phyloP scores from a whole-genome alignment of 1,140 invertebrate species.

The Sitobion miscanthi region DNA sequence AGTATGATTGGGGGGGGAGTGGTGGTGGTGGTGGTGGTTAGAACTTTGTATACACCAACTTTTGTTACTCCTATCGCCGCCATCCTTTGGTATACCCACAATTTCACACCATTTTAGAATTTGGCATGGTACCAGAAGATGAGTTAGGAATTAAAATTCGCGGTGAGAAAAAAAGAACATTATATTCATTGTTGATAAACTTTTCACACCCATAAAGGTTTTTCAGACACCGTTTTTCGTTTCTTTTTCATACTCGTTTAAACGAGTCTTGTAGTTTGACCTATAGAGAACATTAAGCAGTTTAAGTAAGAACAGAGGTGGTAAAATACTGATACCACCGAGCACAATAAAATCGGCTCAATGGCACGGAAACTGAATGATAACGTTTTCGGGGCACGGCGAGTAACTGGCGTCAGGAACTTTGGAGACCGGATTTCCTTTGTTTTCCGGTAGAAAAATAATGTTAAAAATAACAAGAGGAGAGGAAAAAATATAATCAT shows the following conservation, averaged over 20 bases:
- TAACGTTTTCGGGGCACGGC: slow-evolving; percentile 38
- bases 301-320: slow-evolving; percentile 13
- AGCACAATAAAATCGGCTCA: slow-evolving; percentile 54
- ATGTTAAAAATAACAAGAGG: slow-evolving; percentile 34
- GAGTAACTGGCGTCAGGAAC: slow-evolving; percentile 44
- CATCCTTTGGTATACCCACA: not conserved
- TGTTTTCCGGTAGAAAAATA: slow-evolving; percentile 50
- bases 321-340: slow-evolving; percentile 46
- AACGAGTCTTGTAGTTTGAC: slow-evolving; percentile 39
- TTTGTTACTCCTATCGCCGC: not conserved
- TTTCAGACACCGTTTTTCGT: not conserved
- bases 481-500: slow-evolving; percentile 47
- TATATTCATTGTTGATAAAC: not conserved
- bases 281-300: slow-evolving; percentile 31
- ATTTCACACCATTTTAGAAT: slow-evolving; percentile 5
- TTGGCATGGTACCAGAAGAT: slow-evolving; percentile 5
- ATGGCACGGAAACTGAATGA: slow-evolving; percentile 55
- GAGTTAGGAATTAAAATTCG: slow-evolving; percentile 6
- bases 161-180: not conserved
- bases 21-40: too few species aligned
- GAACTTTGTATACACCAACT: slow-evolving; percentile 33
- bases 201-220: slow-evolving; percentile 11
- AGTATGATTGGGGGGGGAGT: too few species aligned
- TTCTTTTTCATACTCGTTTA: slow-evolving; percentile 2
- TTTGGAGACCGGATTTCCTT: slow-evolving; percentile 54